A percentile compares a stretch with the other conserved stretches of the same genome.
Evolutionary conservation across 2,113 vertebrate species (phyloP).

Genomic region (Eptatretus burgeri): DNA sequence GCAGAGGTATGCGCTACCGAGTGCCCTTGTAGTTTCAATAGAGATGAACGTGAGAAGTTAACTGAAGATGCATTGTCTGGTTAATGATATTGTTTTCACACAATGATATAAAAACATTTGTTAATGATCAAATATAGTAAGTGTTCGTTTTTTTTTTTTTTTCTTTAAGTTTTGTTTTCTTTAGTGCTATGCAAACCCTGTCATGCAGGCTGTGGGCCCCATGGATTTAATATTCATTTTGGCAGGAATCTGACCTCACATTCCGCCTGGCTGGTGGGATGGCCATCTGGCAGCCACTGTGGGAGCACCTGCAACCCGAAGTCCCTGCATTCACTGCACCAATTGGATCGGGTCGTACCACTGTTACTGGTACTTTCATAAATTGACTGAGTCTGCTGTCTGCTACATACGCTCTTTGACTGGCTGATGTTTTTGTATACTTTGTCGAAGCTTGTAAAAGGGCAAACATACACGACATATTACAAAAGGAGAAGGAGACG

Average conservation of each 20-base stretch:
- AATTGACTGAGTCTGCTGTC: neutral
- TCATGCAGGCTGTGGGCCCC: no score
- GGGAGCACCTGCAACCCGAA: constrained; percentile 82
- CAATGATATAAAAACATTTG: no score
- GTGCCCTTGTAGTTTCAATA: no score
- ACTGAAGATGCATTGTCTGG: no score
- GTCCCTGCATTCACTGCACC: constrained; percentile 62
- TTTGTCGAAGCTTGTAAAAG: neutral
- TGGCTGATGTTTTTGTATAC: neutral
- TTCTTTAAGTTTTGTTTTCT: no score
- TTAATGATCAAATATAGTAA: no score
- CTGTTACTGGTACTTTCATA: constrained; percentile 42
- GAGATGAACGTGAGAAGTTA: no score
- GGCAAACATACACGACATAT: neutral
- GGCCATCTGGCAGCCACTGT: constrained; percentile 96
- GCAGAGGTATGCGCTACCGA: no score
- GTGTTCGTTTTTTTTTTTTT: no score
- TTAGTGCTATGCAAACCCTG: no score
- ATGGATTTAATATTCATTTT: neutral
- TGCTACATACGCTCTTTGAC: neutral
- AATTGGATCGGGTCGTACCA: constrained; percentile 65
- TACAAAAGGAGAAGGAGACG: neutral
- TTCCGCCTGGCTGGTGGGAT: constrained; percentile 77
- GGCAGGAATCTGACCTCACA: constrained; percentile 76
- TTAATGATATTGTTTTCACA: no score